Evolutionary conservation across 1,140 invertebrate genomes (phyloP).

Genomic region (Heterodera schachtii): DNA sequence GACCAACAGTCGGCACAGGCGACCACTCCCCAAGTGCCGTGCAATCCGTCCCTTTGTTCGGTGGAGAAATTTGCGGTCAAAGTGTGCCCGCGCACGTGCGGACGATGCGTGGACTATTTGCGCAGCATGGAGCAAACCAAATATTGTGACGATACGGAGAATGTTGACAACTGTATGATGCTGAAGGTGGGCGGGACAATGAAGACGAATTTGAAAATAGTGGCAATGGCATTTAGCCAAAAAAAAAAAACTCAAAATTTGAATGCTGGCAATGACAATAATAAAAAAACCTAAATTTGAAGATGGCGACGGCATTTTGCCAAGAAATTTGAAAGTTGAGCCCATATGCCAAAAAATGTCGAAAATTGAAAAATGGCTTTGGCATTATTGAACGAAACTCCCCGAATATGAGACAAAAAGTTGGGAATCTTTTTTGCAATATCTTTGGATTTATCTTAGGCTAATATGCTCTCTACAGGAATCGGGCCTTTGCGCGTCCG

Average conservation of each 20-base stretch:
- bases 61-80: neutral
- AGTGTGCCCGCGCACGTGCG: conserved; percentile 16
- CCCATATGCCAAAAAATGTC: too few relatives aligned
- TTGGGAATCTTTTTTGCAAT: neutral
- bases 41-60: neutral
- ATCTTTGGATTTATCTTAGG: too few relatives aligned
- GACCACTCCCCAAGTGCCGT: neutral
- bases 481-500: neutral
- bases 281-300: too few relatives aligned
- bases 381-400: neutral
- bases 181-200: neutral
- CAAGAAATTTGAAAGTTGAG: too few relatives aligned
- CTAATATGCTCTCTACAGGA: neutral
- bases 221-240: neutral
- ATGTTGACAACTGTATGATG: neutral
- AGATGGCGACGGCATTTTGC: too few relatives aligned
- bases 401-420: neutral
- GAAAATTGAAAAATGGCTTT: neutral
- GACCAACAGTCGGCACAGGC: neutral
- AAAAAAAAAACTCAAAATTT: too few relatives aligned
- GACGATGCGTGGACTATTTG: conserved; percentile 8
- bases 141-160: conserved; percentile 18
- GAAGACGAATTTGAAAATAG: neutral
- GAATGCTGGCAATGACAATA: too few relatives aligned
- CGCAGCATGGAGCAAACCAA: neutral